These are phyloP conservation scores for Sylvicapra grimmia DNA, from an alignment of 2,113 vertebrate species.

Conservation along the genomic window DNA sequence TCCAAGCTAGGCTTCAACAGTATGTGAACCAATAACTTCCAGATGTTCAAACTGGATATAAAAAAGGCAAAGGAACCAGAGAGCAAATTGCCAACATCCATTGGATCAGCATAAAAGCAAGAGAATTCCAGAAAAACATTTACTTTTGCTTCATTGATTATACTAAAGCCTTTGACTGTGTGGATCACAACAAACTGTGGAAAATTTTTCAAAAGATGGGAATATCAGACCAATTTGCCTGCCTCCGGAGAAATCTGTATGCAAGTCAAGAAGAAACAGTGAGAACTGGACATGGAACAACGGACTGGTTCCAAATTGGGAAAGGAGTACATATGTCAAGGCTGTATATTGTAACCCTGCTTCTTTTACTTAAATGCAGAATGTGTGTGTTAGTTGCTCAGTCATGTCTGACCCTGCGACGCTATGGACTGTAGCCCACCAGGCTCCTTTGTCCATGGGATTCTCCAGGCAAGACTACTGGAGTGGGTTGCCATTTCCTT, in stretches of 20 bases:
- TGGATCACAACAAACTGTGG: neutral
- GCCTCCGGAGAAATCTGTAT: neutral
- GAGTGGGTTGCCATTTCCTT: too few species aligned
- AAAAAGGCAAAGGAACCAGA: neutral
- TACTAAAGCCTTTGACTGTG: neutral
- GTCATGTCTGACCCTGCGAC: neutral
- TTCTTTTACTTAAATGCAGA: neutral
- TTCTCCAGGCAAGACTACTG: too few species aligned
- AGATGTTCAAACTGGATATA: neutral
- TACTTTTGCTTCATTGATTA: neutral
- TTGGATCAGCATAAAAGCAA: neutral
- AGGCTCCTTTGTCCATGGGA: neutral
- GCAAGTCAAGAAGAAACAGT: neutral
- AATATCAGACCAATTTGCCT: neutral
- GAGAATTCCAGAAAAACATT: neutral
- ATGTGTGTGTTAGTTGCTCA: neutral
- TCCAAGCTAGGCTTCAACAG: neutral
- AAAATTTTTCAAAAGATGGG: neutral
- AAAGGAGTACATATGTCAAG: neutral
- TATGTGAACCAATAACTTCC: neutral
- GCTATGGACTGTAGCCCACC: neutral
- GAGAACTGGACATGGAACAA: neutral
- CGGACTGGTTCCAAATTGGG: neutral
- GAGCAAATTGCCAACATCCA: neutral
- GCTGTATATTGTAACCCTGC: neutral